A percentile compares a stretch with the other conserved stretches of the same genome.
These are phyloP conservation scores for Anarrhichthys ocellatus DNA, from an alignment of 2,113 vertebrate species.

Conservation along the genomic window DNA sequence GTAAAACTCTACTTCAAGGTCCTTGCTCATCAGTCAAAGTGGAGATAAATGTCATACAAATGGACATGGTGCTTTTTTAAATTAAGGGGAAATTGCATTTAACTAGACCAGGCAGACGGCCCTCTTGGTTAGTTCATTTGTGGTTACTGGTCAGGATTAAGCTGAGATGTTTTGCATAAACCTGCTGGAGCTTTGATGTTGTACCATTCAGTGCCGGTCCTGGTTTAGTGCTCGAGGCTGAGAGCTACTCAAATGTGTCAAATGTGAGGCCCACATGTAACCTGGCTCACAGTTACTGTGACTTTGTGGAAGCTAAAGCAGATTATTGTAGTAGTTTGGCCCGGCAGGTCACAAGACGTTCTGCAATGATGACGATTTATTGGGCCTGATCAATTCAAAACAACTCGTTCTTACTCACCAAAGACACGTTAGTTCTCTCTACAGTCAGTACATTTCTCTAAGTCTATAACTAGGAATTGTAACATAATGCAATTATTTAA, in stretches of 20 bases:
- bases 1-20: background rate
- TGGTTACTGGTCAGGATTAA: slow-evolving; percentile 2
- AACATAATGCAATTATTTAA: background rate
- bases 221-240: slow-evolving; percentile 2
- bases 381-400: slow-evolving; percentile 41
- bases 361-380: slow-evolving; percentile 29
- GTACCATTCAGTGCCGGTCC: background rate
- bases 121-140: background rate
- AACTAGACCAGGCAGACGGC: background rate
- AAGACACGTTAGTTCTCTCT: background rate
- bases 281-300: slow-evolving; percentile 46
- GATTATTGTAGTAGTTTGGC: slow-evolving; percentile 76
- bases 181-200: slow-evolving; percentile 7
- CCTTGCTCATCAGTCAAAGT: background rate
- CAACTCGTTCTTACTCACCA: background rate
- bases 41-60: background rate
- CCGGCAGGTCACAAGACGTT: slow-evolving; percentile 57
- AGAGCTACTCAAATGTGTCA: slow-evolving; percentile 4
- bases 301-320: slow-evolving; percentile 61
- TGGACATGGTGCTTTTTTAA: background rate
- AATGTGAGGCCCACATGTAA: slow-evolving; percentile 52
- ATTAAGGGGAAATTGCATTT: background rate
- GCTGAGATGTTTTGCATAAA: slow-evolving; percentile 11
- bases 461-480: background rate
- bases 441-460: background rate